Conservation (phyloP, 1,140 invertebrate species). For the Stegodyphus dumicola region DNA sequence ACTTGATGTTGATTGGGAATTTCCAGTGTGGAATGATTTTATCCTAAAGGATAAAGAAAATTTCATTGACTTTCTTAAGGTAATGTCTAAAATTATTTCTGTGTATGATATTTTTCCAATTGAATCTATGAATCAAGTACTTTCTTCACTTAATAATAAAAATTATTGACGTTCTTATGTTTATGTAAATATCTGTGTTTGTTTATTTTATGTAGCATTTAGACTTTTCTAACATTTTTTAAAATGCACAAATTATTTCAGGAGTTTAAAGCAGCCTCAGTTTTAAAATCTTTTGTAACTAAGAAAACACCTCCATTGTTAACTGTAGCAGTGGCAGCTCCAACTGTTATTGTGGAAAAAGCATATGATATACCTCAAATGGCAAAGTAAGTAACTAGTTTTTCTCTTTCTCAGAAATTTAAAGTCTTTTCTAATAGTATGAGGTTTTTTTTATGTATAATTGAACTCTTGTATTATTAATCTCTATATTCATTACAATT, state of each 20-base stretch:
- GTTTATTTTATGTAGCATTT: too few species aligned
- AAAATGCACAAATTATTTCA: not conserved
- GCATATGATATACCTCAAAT: slow-evolving; percentile 82
- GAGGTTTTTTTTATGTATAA: too few species aligned
- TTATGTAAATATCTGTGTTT: too few species aligned
- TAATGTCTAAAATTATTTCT: slow-evolving; percentile 9
- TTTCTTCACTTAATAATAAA: too few species aligned
- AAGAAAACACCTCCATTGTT: slow-evolving; percentile 66
- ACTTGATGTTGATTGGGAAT: slow-evolving; percentile 77
- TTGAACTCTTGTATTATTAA: too few species aligned
- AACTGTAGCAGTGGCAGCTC: slow-evolving; percentile 83
- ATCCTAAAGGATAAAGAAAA: slow-evolving; percentile 61
- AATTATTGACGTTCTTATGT: too few species aligned
- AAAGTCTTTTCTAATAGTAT: too few species aligned
- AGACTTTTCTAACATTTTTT: too few species aligned
- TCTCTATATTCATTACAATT: too few species aligned
- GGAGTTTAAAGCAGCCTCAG: slow-evolving; percentile 23
- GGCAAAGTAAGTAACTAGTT: slow-evolving; percentile 73
- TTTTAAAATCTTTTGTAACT: not conserved
- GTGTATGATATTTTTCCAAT: too few species aligned
- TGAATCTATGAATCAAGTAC: too few species aligned
- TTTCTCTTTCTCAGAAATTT: too few species aligned
- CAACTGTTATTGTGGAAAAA: slow-evolving; percentile 77
- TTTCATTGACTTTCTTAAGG: slow-evolving; percentile 61
- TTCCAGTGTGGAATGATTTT: slow-evolving; percentile 71